Percentiles rank a stretch among this genome's conserved stretches.
These are phyloP conservation scores for Salvator merianae DNA, from an alignment of 2,113 vertebrate species.

Conservation along the genomic window DNA sequence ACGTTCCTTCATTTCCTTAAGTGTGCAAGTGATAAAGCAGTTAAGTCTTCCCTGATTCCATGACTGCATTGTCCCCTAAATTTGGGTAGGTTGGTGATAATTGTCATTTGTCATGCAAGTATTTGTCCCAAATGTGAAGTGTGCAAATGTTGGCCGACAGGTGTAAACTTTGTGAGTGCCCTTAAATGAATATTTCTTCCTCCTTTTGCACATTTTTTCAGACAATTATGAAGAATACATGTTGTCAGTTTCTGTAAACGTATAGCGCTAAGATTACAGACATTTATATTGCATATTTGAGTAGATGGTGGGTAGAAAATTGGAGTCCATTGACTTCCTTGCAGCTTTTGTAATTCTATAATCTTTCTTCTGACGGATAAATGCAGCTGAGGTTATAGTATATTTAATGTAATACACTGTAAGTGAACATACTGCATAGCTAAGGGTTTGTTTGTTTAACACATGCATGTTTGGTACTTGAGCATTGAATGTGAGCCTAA, in stretches of 20 bases:
- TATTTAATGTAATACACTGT: not conserved
- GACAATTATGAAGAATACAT: not conserved
- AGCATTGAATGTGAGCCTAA: not conserved
- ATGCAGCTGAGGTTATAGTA: not conserved
- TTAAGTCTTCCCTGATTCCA: not conserved
- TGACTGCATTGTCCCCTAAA: not conserved
- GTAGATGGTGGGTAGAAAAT: not conserved
- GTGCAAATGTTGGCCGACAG: not conserved
- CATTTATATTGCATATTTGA: not conserved
- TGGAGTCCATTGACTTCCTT: not conserved
- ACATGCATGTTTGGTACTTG: not conserved
- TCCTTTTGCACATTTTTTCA: not conserved
- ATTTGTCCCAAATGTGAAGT: not conserved
- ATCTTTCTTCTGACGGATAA: not conserved
- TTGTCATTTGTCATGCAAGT: not conserved
- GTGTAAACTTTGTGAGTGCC: not conserved
- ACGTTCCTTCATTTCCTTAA: not conserved
- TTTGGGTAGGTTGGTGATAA: too few relatives aligned
- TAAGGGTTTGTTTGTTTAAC: not conserved
- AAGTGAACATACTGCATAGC: not conserved
- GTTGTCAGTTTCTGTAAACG: not conserved
- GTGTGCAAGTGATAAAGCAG: not conserved
- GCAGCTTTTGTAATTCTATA: not conserved
- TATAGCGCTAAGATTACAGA: not conserved
- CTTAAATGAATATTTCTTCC: not conserved